A percentile compares a stretch with the other conserved stretches of the same genome.
Conservation (phyloP, 2,888 invertebrate species). For the Athripsodes cinereus region DNA sequence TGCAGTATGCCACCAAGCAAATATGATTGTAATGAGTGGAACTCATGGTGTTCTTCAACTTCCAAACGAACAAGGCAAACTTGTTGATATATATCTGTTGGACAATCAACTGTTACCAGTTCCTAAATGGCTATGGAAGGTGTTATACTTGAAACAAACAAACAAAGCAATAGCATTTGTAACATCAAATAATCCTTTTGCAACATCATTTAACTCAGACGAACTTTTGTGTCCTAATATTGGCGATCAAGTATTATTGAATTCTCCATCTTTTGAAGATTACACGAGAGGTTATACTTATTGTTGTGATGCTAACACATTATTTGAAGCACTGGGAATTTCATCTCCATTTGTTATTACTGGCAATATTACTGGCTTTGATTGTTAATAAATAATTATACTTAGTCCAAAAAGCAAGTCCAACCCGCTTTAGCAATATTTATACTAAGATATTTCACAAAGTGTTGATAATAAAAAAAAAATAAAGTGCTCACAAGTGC, state of each 20-base stretch:
- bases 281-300: slow-evolving; percentile 29
- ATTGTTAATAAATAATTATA: too few relatives aligned
- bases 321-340: slow-evolving; percentile 19
- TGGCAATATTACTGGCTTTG: slow-evolving; percentile 9
- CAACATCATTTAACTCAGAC: slow-evolving; percentile 19
- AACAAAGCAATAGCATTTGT: slow-evolving; percentile 40
- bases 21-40: slow-evolving; percentile 39
- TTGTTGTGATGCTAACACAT: slow-evolving; percentile 27
- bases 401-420: too few relatives aligned
- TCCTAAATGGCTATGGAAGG: slow-evolving; percentile 42
- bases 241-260: slow-evolving; percentile 30
- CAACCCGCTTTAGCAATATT: too few relatives aligned
- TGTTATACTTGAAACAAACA: slow-evolving; percentile 35
- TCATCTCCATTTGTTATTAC: slow-evolving; percentile 16
- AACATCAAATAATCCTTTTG: slow-evolving; percentile 43
- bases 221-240: slow-evolving; percentile 36
- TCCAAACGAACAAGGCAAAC: slow-evolving; percentile 32
- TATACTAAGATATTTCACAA: too few relatives aligned
- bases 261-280: slow-evolving; percentile 8
- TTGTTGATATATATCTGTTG: slow-evolving; percentile 36
- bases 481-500: too few relatives aligned
- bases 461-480: too few relatives aligned
- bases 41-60: slow-evolving; percentile 36
- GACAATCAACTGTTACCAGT: slow-evolving; percentile 35
- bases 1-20: slow-evolving; percentile 32